phyloP scores from a whole-genome alignment of 2,888 invertebrate species.

The Hermodice carunculata region DNA sequence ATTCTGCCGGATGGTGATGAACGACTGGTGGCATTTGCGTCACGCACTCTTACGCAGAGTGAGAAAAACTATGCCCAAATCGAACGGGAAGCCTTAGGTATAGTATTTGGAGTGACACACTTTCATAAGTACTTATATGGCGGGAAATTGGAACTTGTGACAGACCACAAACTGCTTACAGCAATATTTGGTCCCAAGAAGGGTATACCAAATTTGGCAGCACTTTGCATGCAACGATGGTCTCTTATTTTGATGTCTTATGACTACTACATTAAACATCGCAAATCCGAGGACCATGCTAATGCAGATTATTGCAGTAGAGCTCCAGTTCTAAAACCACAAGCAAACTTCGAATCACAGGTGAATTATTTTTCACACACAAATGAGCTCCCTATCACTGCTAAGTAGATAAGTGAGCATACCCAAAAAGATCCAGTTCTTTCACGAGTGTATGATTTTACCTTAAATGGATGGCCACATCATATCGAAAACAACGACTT shows the following conservation, averaged over 20 bases:
- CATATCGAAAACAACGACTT: background rate
- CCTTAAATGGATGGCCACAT: background rate
- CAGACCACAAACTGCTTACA: constrained; percentile 68
- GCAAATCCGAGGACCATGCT: too few relatives aligned
- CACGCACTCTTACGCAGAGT: constrained; percentile 66
- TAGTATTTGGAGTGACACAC: constrained; percentile 66
- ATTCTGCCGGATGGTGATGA: background rate
- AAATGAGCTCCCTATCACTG: constrained; percentile 62
- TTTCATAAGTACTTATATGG: constrained; percentile 69
- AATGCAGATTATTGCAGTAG: too few relatives aligned
- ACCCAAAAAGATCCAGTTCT: background rate
- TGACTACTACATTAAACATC: too few relatives aligned
- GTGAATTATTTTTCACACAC: too few relatives aligned
- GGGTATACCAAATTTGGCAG: constrained; percentile 50
- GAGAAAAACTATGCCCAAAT: constrained; percentile 64
- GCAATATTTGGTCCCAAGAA: constrained; percentile 61
- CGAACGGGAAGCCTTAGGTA: constrained; percentile 64
- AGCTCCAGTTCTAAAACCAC: too few relatives aligned
- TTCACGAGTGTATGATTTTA: background rate
- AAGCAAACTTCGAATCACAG: too few relatives aligned
- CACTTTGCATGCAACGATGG: constrained; percentile 55
- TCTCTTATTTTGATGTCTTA: too few relatives aligned
- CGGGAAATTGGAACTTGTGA: constrained; percentile 66
- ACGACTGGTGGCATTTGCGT: constrained; percentile 50
- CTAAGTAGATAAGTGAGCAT: constrained; percentile 52